These are phyloP conservation scores for Coenonympha arcania DNA, from an alignment of 2,888 invertebrate genomes.

Conservation along the genomic window DNA sequence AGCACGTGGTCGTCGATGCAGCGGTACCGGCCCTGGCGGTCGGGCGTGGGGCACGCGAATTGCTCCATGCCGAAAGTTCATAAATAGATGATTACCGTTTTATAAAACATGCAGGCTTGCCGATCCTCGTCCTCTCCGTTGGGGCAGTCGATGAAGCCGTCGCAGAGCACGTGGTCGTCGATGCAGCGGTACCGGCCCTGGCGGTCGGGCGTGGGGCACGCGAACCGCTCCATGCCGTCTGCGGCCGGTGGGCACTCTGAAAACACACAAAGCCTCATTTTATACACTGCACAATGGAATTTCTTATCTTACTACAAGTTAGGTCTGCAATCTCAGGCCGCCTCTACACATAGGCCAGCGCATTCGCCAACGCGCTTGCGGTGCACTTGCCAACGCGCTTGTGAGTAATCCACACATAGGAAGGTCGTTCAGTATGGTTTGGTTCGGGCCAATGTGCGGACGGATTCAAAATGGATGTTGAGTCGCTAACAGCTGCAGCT, in stretches of 20 bases:
- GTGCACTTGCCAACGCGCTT: too few relatives aligned
- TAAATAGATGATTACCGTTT: slow-evolving; percentile 80
- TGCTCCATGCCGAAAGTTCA: slow-evolving; percentile 86
- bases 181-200: slow-evolving; percentile 95
- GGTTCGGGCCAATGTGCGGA: too few relatives aligned
- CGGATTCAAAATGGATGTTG: too few relatives aligned
- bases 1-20: slow-evolving; percentile 97
- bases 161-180: slow-evolving; percentile 95
- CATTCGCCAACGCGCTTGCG: too few relatives aligned
- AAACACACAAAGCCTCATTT: background rate
- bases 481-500: too few relatives aligned
- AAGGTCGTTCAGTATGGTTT: too few relatives aligned
- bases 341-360: too few relatives aligned
- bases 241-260: slow-evolving; percentile 93
- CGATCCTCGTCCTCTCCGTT: slow-evolving; percentile 94
- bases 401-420: too few relatives aligned
- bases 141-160: slow-evolving; percentile 96
- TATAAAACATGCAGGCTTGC: slow-evolving; percentile 96
- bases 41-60: slow-evolving; percentile 94
- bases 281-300: background rate
- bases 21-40: slow-evolving; percentile 91
- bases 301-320: too few relatives aligned
- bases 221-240: slow-evolving; percentile 95
- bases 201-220: slow-evolving; percentile 92
- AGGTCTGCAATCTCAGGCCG: too few relatives aligned